A percentile compares a stretch with the other conserved stretches of the same genome.
Conservation (phyloP, 2,888 invertebrate species). For the Lepetodrilus schrolli region DNA sequence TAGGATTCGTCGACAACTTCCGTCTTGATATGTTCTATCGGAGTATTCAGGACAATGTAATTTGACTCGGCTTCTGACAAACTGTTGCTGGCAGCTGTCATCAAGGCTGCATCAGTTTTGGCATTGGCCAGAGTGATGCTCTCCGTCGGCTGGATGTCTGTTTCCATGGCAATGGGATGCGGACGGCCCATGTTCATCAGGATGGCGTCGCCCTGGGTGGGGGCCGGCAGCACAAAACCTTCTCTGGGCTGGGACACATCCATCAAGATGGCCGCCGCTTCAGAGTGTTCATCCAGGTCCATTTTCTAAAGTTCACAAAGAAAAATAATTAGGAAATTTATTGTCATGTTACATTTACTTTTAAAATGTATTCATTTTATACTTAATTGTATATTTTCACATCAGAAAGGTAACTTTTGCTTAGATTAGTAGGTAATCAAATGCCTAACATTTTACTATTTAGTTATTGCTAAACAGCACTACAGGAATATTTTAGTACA, state of each 20-base stretch:
- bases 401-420: no score
- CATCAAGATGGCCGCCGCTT: slow-evolving; percentile 5
- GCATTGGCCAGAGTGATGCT: not conserved
- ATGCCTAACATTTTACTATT: no score
- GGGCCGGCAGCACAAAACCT: not conserved
- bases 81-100: not conserved
- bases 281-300: not conserved
- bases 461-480: no score
- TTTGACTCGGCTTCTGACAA: not conserved
- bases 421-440: no score
- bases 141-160: not conserved
- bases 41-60: no score
- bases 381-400: no score
- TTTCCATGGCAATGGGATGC: not conserved
- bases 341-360: no score
- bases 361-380: no score
- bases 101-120: not conserved
- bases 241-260: not conserved
- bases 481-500: no score
- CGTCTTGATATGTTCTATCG: no score
- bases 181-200: not conserved
- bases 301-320: no score
- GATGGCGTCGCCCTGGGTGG: not conserved
- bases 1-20: not conserved
- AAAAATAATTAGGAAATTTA: no score